Evolutionary conservation across 2,797 vertebrate genomes (phyloP).

Genomic region (Chaetodon trifasciatus): DNA sequence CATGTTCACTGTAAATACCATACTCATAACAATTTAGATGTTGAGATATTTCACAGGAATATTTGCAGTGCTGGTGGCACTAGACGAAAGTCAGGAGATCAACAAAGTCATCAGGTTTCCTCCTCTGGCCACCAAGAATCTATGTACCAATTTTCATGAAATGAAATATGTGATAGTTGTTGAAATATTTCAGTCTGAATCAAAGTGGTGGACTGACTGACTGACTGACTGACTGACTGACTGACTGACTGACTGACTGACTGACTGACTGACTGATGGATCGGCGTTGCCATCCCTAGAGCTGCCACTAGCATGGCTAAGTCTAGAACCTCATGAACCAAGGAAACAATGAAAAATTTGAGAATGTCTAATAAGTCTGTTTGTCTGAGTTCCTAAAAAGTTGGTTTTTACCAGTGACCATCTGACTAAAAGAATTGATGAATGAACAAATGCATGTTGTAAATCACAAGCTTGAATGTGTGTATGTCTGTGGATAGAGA

Average conservation of each 20-base stretch:
- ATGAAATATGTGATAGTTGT: neutral
- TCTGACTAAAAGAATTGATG: slow-evolving; percentile 17
- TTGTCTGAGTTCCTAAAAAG: neutral
- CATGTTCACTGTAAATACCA: neutral
- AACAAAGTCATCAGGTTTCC: neutral
- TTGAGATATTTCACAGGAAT: neutral
- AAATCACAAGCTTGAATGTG: slow-evolving; percentile 23
- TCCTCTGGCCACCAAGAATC: neutral
- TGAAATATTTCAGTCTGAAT: neutral
- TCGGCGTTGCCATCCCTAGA: neutral
- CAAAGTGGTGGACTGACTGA: neutral
- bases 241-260: neutral
- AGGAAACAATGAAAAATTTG: neutral
- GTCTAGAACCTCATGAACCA: neutral
- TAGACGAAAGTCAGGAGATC: neutral
- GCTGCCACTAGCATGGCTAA: neutral
- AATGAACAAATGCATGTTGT: slow-evolving; percentile 13
- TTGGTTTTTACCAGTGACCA: neutral
- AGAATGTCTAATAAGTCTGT: neutral
- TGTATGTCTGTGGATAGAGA: slow-evolving; percentile 36
- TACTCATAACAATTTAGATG: neutral
- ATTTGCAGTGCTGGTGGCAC: neutral
- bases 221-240: neutral
- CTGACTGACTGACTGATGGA: neutral
- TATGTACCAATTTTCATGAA: too few relatives aligned